Conservation (phyloP, 2,113 vertebrate species). For the Coregonus clupeaformis region DNA sequence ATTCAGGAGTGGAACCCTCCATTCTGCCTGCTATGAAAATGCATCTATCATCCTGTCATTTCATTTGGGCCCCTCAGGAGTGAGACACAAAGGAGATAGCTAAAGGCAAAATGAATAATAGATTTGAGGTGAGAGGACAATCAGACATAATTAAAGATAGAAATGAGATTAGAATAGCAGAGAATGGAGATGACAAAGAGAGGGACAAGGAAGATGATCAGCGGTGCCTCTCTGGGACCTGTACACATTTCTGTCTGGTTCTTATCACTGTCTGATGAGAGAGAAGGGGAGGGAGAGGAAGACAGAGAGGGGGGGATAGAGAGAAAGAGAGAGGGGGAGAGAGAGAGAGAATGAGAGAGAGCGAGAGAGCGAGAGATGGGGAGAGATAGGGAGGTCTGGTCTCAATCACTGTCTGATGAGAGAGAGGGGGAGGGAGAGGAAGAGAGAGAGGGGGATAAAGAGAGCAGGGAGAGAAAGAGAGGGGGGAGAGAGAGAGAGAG, state of each 20-base stretch:
- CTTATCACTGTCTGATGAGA: background rate
- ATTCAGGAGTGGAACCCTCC: background rate
- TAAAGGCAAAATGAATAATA: slow-evolving; percentile 19
- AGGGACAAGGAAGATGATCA: background rate
- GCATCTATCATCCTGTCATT: background rate
- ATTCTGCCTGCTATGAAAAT: background rate
- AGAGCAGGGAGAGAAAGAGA: background rate
- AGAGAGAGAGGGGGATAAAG: slow-evolving; percentile 8
- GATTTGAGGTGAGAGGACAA: slow-evolving; percentile 17
- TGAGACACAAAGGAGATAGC: slow-evolving; percentile 1
- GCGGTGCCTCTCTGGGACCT: background rate
- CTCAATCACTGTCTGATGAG: background rate
- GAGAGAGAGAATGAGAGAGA: background rate
- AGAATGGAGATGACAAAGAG: background rate
- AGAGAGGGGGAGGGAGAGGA: background rate
- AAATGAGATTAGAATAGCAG: background rate
- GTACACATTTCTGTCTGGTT: background rate
- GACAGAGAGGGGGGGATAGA: background rate
- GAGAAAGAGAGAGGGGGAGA: background rate
- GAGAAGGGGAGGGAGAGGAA: background rate
- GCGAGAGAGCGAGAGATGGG: no score
- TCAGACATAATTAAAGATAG: slow-evolving; percentile 12
- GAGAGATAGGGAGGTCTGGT: background rate
- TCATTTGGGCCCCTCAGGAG: background rate
- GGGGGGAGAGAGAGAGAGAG: background rate